phyloP scores from a whole-genome alignment of 2,797 vertebrate genomes.

The Peromyscus aztecus region DNA sequence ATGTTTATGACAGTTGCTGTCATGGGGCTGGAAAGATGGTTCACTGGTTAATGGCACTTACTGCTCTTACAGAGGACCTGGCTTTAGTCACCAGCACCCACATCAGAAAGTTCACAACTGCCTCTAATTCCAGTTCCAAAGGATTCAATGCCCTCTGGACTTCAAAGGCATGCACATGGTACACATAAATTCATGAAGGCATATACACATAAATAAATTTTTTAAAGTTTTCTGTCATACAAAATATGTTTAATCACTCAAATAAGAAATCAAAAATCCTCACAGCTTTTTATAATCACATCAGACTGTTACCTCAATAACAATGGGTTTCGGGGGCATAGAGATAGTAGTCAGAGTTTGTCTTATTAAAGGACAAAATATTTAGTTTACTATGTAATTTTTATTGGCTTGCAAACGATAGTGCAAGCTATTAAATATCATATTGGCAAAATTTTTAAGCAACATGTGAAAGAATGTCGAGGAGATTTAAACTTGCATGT shows the following conservation, averaged over 20 bases:
- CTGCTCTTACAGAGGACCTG: not conserved
- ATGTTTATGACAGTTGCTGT: constrained; percentile 1
- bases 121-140: not conserved
- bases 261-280: not conserved
- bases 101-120: no score
- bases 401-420: constrained; percentile 13
- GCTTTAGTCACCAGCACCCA: not conserved
- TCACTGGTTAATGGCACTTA: not conserved
- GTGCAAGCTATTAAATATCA: not conserved
- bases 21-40: not conserved
- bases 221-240: not conserved
- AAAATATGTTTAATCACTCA: not conserved
- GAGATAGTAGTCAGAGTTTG: not conserved
- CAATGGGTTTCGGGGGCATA: not conserved
- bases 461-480: not conserved
- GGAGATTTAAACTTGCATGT: not conserved
- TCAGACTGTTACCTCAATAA: not conserved
- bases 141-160: not conserved
- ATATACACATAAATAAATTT: not conserved
- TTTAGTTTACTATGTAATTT: constrained; percentile 23
- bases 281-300: constrained; percentile 9
- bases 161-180: no score
- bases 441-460: not conserved
- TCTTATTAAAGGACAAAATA: constrained; percentile 14
- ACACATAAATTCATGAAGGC: not conserved